phyloP scores from a whole-genome alignment of 2,113 vertebrate species.

The Suricata suricatta region DNA sequence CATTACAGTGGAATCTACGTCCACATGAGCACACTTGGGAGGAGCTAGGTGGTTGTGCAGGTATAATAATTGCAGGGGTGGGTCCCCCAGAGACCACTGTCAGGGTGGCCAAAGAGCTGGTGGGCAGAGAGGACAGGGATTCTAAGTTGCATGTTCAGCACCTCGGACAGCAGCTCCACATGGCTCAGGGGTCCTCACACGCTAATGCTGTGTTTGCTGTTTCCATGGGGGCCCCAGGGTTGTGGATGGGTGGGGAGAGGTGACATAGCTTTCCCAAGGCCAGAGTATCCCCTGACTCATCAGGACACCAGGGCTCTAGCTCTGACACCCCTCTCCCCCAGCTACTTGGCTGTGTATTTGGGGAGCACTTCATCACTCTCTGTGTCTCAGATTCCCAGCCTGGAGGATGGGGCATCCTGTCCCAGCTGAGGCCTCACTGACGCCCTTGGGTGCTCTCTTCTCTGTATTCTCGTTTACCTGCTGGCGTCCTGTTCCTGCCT shows the following conservation, averaged over 20 bases:
- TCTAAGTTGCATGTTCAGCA: neutral
- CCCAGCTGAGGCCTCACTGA: neutral
- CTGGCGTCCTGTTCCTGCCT: neutral
- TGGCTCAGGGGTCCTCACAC: rapidly evolving
- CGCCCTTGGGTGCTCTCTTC: neutral
- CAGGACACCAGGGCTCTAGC: neutral
- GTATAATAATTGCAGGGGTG: rapidly evolving
- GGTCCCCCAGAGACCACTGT: no score
- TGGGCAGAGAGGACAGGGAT: rapidly evolving
- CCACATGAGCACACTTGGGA: neutral
- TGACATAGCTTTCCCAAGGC: neutral
- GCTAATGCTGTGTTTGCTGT: rapidly evolving
- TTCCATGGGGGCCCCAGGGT: neutral
- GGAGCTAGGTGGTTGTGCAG: neutral
- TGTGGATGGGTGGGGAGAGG: rapidly evolving
- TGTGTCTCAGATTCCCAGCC: neutral
- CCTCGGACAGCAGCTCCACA: neutral
- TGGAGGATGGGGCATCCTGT: neutral
- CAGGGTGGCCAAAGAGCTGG: rapidly evolving
- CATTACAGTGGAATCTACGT: neutral
- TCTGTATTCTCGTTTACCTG: neutral
- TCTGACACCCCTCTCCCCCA: no score
- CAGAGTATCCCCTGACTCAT: neutral
- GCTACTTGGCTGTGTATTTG: neutral
- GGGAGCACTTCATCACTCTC: no score